Base-by-base conservation (phyloP, 1,140 invertebrate genomes). In the Conus ventricosus region DNA sequence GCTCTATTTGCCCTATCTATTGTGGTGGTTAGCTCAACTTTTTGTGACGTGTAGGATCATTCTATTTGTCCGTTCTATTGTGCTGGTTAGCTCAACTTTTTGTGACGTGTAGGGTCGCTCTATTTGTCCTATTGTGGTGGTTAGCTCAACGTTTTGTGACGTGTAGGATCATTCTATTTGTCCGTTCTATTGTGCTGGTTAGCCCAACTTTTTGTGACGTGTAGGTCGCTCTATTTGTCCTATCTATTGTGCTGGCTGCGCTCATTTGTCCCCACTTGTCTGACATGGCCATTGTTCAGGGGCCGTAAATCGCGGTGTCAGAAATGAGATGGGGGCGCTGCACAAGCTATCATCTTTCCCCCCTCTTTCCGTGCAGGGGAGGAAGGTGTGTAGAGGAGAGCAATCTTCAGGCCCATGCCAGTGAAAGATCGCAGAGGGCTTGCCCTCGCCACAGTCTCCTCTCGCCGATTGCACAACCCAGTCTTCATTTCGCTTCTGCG, bases 381-480 rank as follows among this genome's bases (percentile, higher is more conserved):
- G 17, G 85, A 71, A 87, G 55, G 23, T 85, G 84, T 85, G 27
- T 27, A 63, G 54, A 85, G 84, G 84, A 85, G 84, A 53, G 54
- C 55, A 85, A 63, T 85, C 84, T 85, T 85, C 85, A 80, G 71
- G 53, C 53, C 71, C 71, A 80, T 39, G 53, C 54, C n/a, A 78
- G 85, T 80, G 75, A 87, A 87, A 87, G 85, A 87, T 87, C 54
- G 85, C 75, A 87, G 75, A 85, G 71, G 85, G 71, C 51, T 57
- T 78, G 71, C 27, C 67, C 39, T 76, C 57, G 57, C 57, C 57
- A 60, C 71, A 63, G 7, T 17, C 27, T 63, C 17, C 10, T 54
- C 53, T 81, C 80, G 80, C 80, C 13, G 80, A 81, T 81, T 81
- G 80, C 80, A 39, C 39, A 53, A 54, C 80, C 0, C 17, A 54